A percentile compares a stretch with the other conserved stretches of the same genome.
phyloP scores from a whole-genome alignment of 2,888 invertebrate genomes.

The Diarsia brunnea region DNA sequence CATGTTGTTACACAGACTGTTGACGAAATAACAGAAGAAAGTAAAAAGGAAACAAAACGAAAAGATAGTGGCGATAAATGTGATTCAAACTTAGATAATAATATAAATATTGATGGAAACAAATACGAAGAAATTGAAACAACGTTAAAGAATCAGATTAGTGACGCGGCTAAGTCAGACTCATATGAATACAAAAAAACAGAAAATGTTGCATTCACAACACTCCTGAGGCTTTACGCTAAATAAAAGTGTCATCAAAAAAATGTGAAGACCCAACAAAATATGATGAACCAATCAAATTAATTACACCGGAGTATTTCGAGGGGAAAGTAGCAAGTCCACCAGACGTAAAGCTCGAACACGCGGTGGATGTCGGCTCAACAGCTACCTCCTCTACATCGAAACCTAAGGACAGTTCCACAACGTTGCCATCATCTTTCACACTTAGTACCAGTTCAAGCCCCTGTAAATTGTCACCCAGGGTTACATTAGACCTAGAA shows the following conservation, averaged over 20 bases:
- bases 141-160: constrained; percentile 74
- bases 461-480: background rate
- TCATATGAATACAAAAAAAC: constrained; percentile 68
- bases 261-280: constrained; percentile 59
- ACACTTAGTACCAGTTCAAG: background rate
- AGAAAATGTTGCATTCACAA: constrained; percentile 80
- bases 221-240: constrained; percentile 75
- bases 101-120: constrained; percentile 26
- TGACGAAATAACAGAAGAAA: constrained; percentile 5
- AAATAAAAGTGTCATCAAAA: constrained; percentile 25
- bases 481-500: constrained; percentile 50
- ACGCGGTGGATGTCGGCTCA: background rate
- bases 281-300: background rate
- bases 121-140: constrained; percentile 62
- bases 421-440: constrained; percentile 20
- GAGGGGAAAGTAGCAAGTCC: constrained; percentile 41
- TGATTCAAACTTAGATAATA: background rate
- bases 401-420: constrained; percentile 22
- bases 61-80: constrained; percentile 9
- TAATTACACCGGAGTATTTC: constrained; percentile 77
- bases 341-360: constrained; percentile 1
- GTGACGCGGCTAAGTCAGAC: constrained; percentile 65
- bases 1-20: constrained; percentile 41
- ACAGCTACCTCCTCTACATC: constrained; percentile 36
- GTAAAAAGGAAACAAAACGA: background rate